A percentile compares a stretch with the other conserved stretches of the same genome.
These are phyloP conservation scores for Netelia virgata DNA, from an alignment of 2,888 invertebrate species.

Conservation along the genomic window DNA sequence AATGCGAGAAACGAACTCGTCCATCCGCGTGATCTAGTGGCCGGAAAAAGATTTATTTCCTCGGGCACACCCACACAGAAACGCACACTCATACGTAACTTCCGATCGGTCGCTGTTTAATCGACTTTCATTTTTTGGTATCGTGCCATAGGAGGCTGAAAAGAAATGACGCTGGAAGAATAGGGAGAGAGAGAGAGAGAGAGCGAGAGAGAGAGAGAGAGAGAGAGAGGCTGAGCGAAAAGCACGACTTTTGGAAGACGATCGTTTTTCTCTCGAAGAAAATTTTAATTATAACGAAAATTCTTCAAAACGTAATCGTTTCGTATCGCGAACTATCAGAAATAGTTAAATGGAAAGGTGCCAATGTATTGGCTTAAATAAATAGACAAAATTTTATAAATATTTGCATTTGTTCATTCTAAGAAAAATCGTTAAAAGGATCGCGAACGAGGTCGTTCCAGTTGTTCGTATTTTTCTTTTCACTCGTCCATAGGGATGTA, in stretches of 20 bases:
- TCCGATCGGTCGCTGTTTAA: too few species aligned
- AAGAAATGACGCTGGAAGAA: too few species aligned
- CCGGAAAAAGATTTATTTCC: slow-evolving; percentile 42
- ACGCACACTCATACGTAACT: neutral
- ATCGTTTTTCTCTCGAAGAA: neutral
- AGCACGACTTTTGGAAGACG: neutral
- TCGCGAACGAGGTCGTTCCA: slow-evolving; percentile 8
- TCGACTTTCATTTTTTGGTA: too few species aligned
- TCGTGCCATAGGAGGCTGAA: too few species aligned
- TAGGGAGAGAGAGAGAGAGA: neutral
- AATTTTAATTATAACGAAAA: too few species aligned
- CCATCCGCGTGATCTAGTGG: slow-evolving; percentile 54
- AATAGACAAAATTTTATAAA: too few species aligned
- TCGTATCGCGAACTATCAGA: too few species aligned
- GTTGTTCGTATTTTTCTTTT: neutral
- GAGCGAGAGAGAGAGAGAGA: neutral
- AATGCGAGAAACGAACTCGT: slow-evolving; percentile 73
- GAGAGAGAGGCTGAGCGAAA: neutral
- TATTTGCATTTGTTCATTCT: too few species aligned
- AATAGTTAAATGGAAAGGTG: too few species aligned
- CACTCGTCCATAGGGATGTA: neutral
- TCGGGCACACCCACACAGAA: neutral
- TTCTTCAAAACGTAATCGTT: too few species aligned
- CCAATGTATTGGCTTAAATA: too few species aligned
- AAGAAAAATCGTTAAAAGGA: neutral